Conservation (phyloP, 2,797 vertebrate genomes). For the Gallinago nigripennis region DNA sequence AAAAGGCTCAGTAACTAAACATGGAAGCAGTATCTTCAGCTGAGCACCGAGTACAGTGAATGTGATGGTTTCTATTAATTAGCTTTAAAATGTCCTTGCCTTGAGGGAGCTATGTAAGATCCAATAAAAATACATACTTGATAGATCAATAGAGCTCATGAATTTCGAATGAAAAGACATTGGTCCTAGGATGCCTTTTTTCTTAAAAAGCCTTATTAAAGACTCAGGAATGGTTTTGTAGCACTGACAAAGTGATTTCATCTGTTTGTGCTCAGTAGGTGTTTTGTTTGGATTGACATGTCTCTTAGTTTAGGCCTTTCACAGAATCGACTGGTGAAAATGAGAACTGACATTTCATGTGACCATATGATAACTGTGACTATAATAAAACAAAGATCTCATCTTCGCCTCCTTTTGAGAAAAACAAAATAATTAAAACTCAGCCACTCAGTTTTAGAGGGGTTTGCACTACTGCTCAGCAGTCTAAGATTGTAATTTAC, state of each 20-base stretch:
- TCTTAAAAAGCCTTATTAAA: neutral
- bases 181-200: neutral
- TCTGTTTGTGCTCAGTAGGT: neutral
- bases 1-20: neutral
- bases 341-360: neutral
- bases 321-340: neutral
- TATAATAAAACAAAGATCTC: neutral
- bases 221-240: neutral
- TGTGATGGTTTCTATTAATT: neutral
- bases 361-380: neutral
- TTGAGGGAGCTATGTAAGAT: neutral
- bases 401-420: neutral
- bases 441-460: neutral
- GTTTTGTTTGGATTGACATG: neutral
- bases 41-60: neutral
- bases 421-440: neutral
- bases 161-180: neutral
- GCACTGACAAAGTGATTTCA: neutral
- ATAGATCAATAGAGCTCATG: neutral
- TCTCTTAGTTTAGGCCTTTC: neutral
- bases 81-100: neutral
- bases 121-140: neutral
- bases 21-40: neutral
- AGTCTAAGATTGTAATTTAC: neutral
- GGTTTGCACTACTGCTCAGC: neutral